Evolutionary conservation across 2,113 vertebrate genomes (phyloP), one percentile per base, ranked within the genome.

Genomic region (Lanius collurio): DNA sequence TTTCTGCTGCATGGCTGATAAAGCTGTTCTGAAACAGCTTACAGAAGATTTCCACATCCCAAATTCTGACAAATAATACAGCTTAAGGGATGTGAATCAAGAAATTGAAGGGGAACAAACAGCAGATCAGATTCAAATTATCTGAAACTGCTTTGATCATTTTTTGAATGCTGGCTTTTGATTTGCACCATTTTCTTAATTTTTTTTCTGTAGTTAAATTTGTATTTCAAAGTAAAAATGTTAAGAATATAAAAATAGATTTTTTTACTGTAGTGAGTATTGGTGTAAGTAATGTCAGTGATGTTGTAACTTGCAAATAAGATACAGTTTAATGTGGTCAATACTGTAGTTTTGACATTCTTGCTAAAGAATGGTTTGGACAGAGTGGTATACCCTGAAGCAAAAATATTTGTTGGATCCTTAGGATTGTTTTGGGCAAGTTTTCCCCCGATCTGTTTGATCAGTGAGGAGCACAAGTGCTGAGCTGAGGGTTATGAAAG

Each of bases 11-110:
- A 35, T 95, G 90, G 69, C 62, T 89, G 90, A 87, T 84, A 74
- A 78, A 97, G 91, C 91, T 71, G 44, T 92, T 96, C n/a, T 81
- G 60, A 83, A 91, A 81, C 11, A 39, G 86, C 80, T 90, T 92
- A 52, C 3, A 3, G 64, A 67, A 78, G 76, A 71, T 49, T 83
- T 92, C 46, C 50, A 13, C 35, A 47, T 87, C 22, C 27, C 0
- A 2, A 68, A 59, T 71, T 89, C 59, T 90, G 86, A 89, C 80
- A 83, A 93, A 44, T 65, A 92, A 44, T 70, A 62, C n/a, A 78
- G 24, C 35, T 81, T 81, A 86, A 70, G 47, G 52, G 77, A 67
- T 70, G 19, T 18, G 46, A 83, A 59, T 83, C 19, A 67, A 70
- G 88, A 96, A 83, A 74, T 12, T 50, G 63, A 90, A 88, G 31